Base-by-base conservation (phyloP, 2,888 invertebrate genomes). In the Lithophane ornitopus region DNA sequence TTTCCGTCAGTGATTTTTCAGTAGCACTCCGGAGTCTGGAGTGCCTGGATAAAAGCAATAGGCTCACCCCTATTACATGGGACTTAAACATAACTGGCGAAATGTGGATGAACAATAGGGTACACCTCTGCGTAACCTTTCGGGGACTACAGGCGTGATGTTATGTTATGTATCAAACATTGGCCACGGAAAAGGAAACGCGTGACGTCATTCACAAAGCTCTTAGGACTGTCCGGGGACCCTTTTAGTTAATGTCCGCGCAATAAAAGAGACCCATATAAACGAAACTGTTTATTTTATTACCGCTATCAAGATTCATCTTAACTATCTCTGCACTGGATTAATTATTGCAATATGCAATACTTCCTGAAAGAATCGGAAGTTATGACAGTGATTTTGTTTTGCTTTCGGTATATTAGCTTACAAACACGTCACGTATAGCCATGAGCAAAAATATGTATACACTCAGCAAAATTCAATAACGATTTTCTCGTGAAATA, bases 181-280 rank as follows among this genome's bases (percentile, higher is more conserved):
- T 39, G 26, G 19, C 44, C 26, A 61, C 26, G 12, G 56, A 56
- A 41, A 54, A 65, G 12, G 56, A 56, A 41, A 54, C 61, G 63
- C 67, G 44, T 58, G 54, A 70, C 61, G 67, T 70, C 54, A 26
- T 54, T 66, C 73, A 61, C 52, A 63, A 8, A 28, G 41, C 62
- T 78, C 54, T 58, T 16, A 62, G 22, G n/a, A 39, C 19, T 59
- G 49, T 74, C 62, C 34, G 14, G 67, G 63, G 82, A 75, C 69
- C 69, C 81, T 71, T 71, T 63, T 26, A 74, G 65, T 71, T 76
- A 81, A 78, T 74, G 70, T 52, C 76, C 59, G 19, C 26, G 61
- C 78, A 81, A 81, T 84, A 84, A 84, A 84, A 76, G 49, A 26
- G 67, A 62, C 78, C 84, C 54, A 70, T 39, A 81, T 84, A 76